Conservation (phyloP, 2,113 vertebrate species). For the Oncorhynchus tshawytscha region DNA sequence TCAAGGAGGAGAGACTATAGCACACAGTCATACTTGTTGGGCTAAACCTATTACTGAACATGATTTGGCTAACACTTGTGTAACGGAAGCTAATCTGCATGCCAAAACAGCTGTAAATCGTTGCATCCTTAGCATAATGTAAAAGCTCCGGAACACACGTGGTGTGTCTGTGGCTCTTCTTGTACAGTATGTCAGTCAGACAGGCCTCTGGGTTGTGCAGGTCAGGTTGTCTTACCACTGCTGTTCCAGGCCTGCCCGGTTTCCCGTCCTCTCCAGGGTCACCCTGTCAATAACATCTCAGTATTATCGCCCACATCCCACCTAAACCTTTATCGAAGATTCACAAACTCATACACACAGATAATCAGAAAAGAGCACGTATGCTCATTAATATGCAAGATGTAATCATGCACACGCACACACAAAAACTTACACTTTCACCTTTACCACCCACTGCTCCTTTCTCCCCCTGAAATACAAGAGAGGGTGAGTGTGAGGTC, state of each 20-base stretch:
- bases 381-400: too few relatives aligned
- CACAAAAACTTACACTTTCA: conserved; percentile 79
- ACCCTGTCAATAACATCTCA: conserved; percentile 65
- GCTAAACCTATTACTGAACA: too few relatives aligned
- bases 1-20: too few relatives aligned
- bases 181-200: too few relatives aligned
- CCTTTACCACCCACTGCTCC: conserved; percentile 83
- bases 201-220: too few relatives aligned
- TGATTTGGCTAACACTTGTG: too few relatives aligned
- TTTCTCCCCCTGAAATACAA: conserved; percentile 83
- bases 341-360: background rate
- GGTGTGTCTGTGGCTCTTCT: too few relatives aligned
- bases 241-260: conserved; percentile 74
- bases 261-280: conserved; percentile 83
- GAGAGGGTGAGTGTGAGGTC: background rate
- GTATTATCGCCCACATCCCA: conserved; percentile 10
- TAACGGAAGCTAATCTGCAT: too few relatives aligned
- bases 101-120: too few relatives aligned
- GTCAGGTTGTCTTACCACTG: conserved; percentile 64
- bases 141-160: too few relatives aligned
- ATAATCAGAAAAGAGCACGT: background rate
- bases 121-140: background rate
- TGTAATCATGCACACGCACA: background rate
- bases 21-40: too few relatives aligned
- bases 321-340: conserved; percentile 3